Evolutionary conservation across 2,888 invertebrate species (phyloP), one percentile per base, ranked within the genome.

Genomic region (Idaea dimidiata): DNA sequence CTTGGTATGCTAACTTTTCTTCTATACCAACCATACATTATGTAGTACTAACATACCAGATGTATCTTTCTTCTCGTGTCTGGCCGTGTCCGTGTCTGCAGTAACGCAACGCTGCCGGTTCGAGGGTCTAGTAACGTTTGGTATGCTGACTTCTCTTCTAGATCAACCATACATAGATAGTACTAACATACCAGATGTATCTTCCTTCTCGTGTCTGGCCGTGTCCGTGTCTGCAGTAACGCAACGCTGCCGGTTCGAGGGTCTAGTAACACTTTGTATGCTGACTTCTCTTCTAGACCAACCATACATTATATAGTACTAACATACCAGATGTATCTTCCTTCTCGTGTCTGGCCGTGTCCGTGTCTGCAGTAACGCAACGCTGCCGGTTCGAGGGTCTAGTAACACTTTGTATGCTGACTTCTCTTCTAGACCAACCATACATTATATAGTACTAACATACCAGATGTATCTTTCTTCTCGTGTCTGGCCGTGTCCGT

Each of bases 161-260:
- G n/a, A n/a, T n/a, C n/a, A n/a, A n/a, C n/a, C n/a, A n/a, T n/a
- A n/a, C n/a, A n/a, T n/a, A n/a, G n/a, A n/a, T n/a, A n/a, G n/a
- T n/a, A 61, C 6, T 0, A 17, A 70, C 86, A 77, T 63, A 91
- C 91, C 80, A 89, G 62, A 8, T 80, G 81, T 62, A 92, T 88
- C 67, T 80, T 86, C 71, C 91, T 76, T 16, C 89, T 32, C 14
- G 62, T 43, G 58, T 64, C 60, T 53, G 7, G 72, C 4, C 72
- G 79, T 0, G 71, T 64, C 76, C 79, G 18, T 73, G 71, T 0
- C 79, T 0, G 72, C 67, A 0, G 81, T 84, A 93, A 75, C 14
- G 88, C 85, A n/a, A 90, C 93, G 53, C 84, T 83, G 14, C 93
- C 91, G 0, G 89, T 89, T 72, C 84, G 86, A 0, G 91, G 91